Conservation (phyloP, 2,113 vertebrate genomes). For the Sorex araneus region DNA sequence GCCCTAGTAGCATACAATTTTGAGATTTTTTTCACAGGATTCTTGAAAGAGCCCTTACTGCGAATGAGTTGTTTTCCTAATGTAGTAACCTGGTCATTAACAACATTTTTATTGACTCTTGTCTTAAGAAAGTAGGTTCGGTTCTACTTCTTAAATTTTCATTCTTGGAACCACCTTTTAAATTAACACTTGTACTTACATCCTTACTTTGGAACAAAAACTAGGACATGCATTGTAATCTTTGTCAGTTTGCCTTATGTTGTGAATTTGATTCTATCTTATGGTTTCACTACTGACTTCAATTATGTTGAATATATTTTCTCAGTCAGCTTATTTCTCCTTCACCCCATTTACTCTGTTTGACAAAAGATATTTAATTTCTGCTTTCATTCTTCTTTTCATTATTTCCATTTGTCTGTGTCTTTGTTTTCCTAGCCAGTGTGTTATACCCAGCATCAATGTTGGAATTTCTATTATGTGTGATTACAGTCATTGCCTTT, state of each 20-base stretch:
- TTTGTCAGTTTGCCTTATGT: neutral
- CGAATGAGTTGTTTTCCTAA: neutral
- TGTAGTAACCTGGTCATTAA: neutral
- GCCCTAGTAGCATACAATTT: neutral
- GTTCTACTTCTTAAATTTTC: neutral
- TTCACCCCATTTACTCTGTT: neutral
- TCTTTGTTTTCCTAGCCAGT: neutral
- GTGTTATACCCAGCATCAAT: neutral
- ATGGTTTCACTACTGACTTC: neutral
- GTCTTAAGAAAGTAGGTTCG: neutral
- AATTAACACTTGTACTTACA: neutral
- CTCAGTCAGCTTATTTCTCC: neutral
- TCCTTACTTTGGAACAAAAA: neutral
- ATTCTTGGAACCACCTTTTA: neutral
- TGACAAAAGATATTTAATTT: neutral
- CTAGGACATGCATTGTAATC: neutral
- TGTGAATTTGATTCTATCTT: neutral
- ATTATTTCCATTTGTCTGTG: neutral
- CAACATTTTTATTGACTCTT: fast-evolving
- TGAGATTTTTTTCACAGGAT: neutral
- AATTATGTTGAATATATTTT: neutral
- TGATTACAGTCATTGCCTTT: neutral
- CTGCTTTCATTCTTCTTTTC: neutral
- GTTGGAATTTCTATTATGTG: fast-evolving
- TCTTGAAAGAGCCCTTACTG: neutral